These are phyloP conservation scores for Priocnemis perturbator DNA, from an alignment of 2,888 invertebrate genomes.

Conservation along the genomic window DNA sequence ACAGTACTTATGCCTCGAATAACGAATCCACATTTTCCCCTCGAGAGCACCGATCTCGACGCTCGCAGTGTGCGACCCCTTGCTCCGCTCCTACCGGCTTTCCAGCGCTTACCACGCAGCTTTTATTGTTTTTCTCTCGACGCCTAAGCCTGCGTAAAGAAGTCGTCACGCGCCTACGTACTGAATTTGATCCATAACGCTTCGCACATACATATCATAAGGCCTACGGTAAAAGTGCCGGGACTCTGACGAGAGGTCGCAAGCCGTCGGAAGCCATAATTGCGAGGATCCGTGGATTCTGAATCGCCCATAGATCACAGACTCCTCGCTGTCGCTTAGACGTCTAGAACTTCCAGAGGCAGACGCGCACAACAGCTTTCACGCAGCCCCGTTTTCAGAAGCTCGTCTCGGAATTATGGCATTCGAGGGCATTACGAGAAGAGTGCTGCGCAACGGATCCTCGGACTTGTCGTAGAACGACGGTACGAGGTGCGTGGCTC, in stretches of 20 bases:
- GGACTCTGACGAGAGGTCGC: not conserved
- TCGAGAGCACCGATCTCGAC: not conserved
- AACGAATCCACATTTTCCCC: not conserved
- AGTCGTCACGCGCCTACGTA: constrained; percentile 51
- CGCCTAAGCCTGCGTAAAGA: constrained; percentile 55
- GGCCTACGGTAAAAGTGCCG: too few species aligned
- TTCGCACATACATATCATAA: constrained; percentile 44
- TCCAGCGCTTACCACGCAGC: constrained; percentile 47
- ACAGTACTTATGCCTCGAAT: not conserved
- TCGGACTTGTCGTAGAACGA: too few species aligned
- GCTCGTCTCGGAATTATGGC: too few species aligned
- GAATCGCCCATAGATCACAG: not conserved
- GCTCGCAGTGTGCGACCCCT: not conserved
- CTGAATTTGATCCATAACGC: constrained; percentile 55
- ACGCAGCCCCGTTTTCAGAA: too few species aligned
- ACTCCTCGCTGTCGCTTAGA: constrained; percentile 3
- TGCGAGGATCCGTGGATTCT: not conserved
- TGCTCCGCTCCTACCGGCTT: not conserved
- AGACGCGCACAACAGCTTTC: too few species aligned
- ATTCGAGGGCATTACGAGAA: too few species aligned
- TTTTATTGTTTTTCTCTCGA: constrained; percentile 54
- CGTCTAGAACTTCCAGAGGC: too few species aligned
- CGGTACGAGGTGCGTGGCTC: too few species aligned
- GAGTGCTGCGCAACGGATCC: too few species aligned
- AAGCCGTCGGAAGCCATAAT: not conserved